phyloP scores from a whole-genome alignment of 1,140 invertebrate genomes.

The Notospermus geniculatus region DNA sequence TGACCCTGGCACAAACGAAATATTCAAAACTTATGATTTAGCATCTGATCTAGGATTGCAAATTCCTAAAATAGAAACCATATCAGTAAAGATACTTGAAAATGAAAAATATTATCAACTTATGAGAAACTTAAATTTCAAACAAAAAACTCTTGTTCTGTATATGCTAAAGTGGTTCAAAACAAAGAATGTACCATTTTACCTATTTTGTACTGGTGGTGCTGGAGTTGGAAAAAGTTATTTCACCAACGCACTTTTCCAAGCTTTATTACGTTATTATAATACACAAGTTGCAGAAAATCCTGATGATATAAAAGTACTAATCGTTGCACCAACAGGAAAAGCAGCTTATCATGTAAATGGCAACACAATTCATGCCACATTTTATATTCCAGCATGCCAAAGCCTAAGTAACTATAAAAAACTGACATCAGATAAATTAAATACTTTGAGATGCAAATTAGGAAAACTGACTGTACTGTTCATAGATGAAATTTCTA shows the following conservation, averaged over 20 bases:
- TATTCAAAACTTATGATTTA: conserved; percentile 18
- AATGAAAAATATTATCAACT: not conserved
- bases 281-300: conserved; percentile 20
- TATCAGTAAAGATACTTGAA: not conserved
- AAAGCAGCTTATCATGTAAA: conserved; percentile 20
- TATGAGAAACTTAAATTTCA: not conserved
- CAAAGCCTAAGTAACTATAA: not conserved
- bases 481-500: conserved; percentile 18
- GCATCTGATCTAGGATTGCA: conserved; percentile 17
- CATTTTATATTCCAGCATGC: not conserved
- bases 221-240: conserved; percentile 29
- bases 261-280: conserved; percentile 22
- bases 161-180: not conserved
- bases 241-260: conserved; percentile 20
- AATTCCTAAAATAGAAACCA: not conserved
- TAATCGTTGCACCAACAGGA: conserved; percentile 23
- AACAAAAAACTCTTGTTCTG: not conserved
- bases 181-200: conserved; percentile 13
- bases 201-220: conserved; percentile 24
- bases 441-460: conserved; percentile 2
- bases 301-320: conserved; percentile 20
- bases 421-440: not conserved
- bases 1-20: not conserved
- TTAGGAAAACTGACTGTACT: not conserved
- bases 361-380: conserved; percentile 23